Conservation (phyloP, 2,113 vertebrate genomes). For the Chascanopsetta lugubris region DNA sequence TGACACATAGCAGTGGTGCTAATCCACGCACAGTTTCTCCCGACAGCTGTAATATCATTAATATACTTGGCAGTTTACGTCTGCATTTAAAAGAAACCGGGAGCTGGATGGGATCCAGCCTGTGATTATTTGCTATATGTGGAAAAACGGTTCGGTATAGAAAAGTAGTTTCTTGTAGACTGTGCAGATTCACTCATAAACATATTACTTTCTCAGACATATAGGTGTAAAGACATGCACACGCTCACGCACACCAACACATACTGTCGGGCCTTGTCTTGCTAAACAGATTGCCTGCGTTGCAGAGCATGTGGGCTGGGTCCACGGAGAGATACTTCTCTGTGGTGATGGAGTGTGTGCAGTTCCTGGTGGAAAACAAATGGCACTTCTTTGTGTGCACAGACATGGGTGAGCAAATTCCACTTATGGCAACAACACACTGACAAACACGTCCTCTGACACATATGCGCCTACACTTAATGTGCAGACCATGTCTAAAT, state of each 20-base stretch:
- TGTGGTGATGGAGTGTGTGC: slow-evolving; percentile 78
- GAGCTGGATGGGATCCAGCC: neutral
- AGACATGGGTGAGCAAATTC: slow-evolving; percentile 40
- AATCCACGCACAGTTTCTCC: too few relatives aligned
- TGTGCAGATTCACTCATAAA: neutral
- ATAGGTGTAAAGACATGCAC: slow-evolving; percentile 29
- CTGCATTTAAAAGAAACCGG: neutral
- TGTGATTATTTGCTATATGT: neutral
- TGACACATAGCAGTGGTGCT: too few relatives aligned
- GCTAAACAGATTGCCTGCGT: slow-evolving; percentile 81
- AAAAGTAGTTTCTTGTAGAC: neutral
- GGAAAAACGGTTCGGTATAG: neutral
- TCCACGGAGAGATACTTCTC: slow-evolving; percentile 79
- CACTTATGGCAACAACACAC: slow-evolving; percentile 24
- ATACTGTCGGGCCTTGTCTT: slow-evolving; percentile 32
- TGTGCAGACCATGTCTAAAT: neutral
- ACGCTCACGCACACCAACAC: neutral
- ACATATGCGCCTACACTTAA: neutral
- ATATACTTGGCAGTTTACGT: neutral
- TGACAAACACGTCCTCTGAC: slow-evolving; percentile 8
- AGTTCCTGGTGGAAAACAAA: slow-evolving; percentile 60
- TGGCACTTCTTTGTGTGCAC: slow-evolving; percentile 49
- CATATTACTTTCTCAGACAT: slow-evolving; percentile 17
- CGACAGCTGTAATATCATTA: neutral
- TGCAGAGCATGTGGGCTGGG: slow-evolving; percentile 81